phyloP scores from a whole-genome alignment of 2,888 invertebrate species.

The Halictus ligatus region DNA sequence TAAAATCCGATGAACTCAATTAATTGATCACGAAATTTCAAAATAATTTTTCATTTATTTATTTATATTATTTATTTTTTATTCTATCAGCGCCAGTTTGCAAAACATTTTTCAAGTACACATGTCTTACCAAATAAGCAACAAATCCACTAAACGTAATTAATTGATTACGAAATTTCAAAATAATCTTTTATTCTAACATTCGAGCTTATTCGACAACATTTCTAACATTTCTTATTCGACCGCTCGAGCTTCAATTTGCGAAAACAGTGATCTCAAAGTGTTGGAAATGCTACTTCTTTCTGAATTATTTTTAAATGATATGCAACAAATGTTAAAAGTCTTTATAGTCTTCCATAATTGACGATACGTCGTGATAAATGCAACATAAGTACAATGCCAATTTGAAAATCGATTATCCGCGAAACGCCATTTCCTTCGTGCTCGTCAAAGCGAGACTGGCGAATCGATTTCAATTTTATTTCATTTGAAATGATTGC shows the following conservation, averaged over 20 bases:
- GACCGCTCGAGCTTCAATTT: neutral
- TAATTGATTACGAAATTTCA: too few species aligned
- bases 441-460: neutral
- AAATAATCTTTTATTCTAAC: too few species aligned
- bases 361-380: neutral
- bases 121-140: too few species aligned
- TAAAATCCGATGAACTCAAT: neutral
- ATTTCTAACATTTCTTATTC: too few species aligned
- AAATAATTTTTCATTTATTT: too few species aligned
- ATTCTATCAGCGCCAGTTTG: too few species aligned
- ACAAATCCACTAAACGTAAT: too few species aligned
- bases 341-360: neutral
- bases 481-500: neutral
- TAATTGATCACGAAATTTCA: neutral
- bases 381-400: neutral
- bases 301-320: neutral
- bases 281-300: neutral
- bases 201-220: too few species aligned
- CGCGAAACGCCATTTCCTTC: neutral
- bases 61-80: too few species aligned
- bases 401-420: conserved; percentile 3
- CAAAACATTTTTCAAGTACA: too few species aligned
- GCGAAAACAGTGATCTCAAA: neutral
- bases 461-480: neutral
- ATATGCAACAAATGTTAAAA: neutral